Evolutionary conservation across 1,140 invertebrate genomes (phyloP).

Genomic region (Brachionus angularis): DNA sequence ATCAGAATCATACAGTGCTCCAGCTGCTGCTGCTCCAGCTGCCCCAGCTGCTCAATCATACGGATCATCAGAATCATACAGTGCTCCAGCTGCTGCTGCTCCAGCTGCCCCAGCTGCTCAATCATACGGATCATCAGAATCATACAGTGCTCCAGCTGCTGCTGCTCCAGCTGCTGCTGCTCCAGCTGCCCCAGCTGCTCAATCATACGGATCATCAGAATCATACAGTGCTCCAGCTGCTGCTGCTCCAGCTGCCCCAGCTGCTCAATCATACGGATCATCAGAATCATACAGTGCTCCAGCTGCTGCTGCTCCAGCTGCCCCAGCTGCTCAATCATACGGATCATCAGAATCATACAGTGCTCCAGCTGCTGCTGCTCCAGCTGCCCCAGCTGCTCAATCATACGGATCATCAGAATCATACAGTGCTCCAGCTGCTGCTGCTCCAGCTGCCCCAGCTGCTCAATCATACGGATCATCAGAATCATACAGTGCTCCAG

Average conservation of each 20-base stretch:
- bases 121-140: too few relatives aligned
- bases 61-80: not conserved
- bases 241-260: not conserved
- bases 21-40: slow-evolving; percentile 5
- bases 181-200: not conserved
- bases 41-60: not conserved
- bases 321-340: not conserved
- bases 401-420: too few relatives aligned
- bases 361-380: not conserved
- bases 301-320: not conserved
- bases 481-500: not conserved
- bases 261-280: too few relatives aligned
- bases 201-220: too few relatives aligned
- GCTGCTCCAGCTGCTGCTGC: not conserved
- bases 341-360: too few relatives aligned
- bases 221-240: not conserved
- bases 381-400: not conserved
- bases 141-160: too few relatives aligned
- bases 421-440: not conserved
- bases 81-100: not conserved
- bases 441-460: not conserved
- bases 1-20: not conserved
- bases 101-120: not conserved
- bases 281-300: not conserved
- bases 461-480: too few relatives aligned